Evolutionary conservation across 2,888 invertebrate genomes (phyloP).

Genomic region (Bellardia bayeri): DNA sequence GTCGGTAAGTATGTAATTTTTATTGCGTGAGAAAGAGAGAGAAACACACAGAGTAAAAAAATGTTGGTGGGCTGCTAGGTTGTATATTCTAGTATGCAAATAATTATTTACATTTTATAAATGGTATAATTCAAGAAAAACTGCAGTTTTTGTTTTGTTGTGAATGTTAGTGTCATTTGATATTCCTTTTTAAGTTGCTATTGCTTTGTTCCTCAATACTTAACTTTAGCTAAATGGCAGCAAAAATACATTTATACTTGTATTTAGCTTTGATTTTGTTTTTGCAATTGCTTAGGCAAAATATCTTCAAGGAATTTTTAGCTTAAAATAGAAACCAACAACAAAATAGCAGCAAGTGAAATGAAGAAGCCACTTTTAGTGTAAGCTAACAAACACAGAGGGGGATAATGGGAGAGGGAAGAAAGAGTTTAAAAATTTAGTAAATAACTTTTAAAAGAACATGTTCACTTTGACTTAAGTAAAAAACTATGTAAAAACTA

Average conservation of each 20-base stretch:
- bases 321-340: conserved; percentile 23
- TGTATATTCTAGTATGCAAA: conserved; percentile 41
- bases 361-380: background rate
- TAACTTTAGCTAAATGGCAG: conserved; percentile 56
- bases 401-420: no score
- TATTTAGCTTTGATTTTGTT: conserved; percentile 26
- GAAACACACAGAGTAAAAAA: background rate
- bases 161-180: conserved; percentile 62
- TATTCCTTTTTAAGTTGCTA: conserved; percentile 52
- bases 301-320: conserved; percentile 58
- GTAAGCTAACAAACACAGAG: no score
- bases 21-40: background rate
- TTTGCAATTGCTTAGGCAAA: conserved; percentile 38
- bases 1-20: background rate
- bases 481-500: no score
- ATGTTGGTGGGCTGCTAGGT: conserved; percentile 29
- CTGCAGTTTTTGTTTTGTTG: conserved; percentile 10
- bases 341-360: conserved; percentile 22
- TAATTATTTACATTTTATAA: conserved; percentile 56
- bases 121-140: conserved; percentile 19
- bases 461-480: no score
- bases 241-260: conserved; percentile 6
- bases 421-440: no score
- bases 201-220: conserved; percentile 37
- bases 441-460: no score